A percentile compares a stretch with the other conserved stretches of the same genome.
phyloP scores from a whole-genome alignment of 2,888 invertebrate species.

The Odontocolon sp. region DNA sequence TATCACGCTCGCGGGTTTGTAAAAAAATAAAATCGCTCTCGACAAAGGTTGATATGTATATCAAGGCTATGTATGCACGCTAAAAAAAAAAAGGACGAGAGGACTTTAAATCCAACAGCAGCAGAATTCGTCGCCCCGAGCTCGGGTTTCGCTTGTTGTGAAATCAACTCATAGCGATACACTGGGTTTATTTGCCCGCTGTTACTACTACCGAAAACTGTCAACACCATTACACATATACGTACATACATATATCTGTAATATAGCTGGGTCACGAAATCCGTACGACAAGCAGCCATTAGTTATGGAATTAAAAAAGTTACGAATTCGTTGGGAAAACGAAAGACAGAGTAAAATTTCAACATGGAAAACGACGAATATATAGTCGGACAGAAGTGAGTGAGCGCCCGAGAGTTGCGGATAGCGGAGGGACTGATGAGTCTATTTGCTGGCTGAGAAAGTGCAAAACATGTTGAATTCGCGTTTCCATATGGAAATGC shows the following conservation, averaged over 20 bases:
- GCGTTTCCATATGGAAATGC: constrained; percentile 42
- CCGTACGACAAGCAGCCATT: constrained; percentile 48
- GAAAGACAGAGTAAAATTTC: constrained; percentile 11
- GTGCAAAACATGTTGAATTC: constrained; percentile 22
- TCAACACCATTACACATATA: too few species aligned
- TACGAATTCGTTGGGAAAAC: constrained; percentile 14
- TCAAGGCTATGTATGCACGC: constrained; percentile 2
- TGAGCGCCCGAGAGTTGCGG: too few species aligned
- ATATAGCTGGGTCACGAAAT: constrained; percentile 32
- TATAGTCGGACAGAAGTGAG: too few species aligned
- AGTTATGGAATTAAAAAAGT: constrained; percentile 49
- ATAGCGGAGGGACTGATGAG: too few species aligned
- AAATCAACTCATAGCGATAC: constrained; percentile 48
- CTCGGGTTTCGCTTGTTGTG: constrained; percentile 33
- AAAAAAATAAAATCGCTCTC: constrained; percentile 51
- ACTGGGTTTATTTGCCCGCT: constrained; percentile 55
- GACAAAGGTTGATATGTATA: constrained; percentile 29
- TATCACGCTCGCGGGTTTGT: constrained; percentile 55
- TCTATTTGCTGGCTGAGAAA: constrained; percentile 36
- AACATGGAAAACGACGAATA: too few species aligned
- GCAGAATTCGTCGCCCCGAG: constrained; percentile 18
- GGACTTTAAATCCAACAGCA: constrained; percentile 39
- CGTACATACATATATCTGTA: background rate
- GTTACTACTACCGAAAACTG: constrained; percentile 35
- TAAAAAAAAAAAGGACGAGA: constrained; percentile 29